Percentiles rank a stretch among this genome's conserved stretches.
phyloP scores from a whole-genome alignment of 1,140 invertebrate species.

The silkworm (Bombyx mori) region DNA sequence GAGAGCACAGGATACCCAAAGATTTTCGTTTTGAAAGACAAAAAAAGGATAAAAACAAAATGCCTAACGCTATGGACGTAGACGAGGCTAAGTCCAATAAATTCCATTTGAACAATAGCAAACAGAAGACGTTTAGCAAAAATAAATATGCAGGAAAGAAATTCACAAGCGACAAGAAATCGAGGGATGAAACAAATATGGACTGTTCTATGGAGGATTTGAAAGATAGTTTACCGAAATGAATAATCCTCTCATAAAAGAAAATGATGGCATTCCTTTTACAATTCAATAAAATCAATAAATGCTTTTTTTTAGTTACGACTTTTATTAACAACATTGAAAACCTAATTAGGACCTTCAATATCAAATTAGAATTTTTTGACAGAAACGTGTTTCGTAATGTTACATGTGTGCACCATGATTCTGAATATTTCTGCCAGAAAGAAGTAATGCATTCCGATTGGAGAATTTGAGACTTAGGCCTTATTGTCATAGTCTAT shows the following conservation, averaged over 20 bases:
- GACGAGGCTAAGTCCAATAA: constrained; percentile 23
- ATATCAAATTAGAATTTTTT: background rate
- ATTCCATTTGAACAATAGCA: constrained; percentile 44
- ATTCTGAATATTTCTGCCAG: too few relatives aligned
- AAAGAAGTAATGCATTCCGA: too few relatives aligned
- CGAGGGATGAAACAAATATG: constrained; percentile 13
- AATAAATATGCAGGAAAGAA: constrained; percentile 43
- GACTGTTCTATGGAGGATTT: constrained; percentile 47
- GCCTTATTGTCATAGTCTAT: too few relatives aligned
- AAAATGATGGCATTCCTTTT: too few relatives aligned
- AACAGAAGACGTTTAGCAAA: constrained; percentile 40
- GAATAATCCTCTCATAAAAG: constrained; percentile 8
- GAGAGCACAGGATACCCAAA: constrained; percentile 75
- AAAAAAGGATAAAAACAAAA: constrained; percentile 1
- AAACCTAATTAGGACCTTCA: too few relatives aligned
- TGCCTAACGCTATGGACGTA: constrained; percentile 30
- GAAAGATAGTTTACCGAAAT: constrained; percentile 48
- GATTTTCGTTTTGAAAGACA: constrained; percentile 73
- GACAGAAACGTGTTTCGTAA: background rate
- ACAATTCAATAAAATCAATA: too few relatives aligned
- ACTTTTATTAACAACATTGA: too few relatives aligned
- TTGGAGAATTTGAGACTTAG: too few relatives aligned
- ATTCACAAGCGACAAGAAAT: constrained; percentile 34
- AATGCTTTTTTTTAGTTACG: too few relatives aligned
- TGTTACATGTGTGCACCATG: too few relatives aligned